Evolutionary conservation across 2,888 invertebrate genomes (phyloP).

Genomic region (Hemaris fuciformis): DNA sequence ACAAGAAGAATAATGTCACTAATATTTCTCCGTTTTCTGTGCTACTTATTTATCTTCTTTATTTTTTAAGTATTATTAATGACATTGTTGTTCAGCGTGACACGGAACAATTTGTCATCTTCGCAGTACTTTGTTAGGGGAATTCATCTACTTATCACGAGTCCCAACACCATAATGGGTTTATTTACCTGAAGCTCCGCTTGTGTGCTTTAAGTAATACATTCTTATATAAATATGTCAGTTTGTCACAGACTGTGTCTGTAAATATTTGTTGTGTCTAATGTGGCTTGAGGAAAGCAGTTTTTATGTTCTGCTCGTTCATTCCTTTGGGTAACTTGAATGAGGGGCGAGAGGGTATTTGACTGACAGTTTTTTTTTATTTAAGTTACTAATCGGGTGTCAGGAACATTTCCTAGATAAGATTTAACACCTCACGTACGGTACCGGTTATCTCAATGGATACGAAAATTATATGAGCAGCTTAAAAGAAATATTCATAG

Average conservation of each 20-base stretch:
- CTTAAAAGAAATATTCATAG: not conserved
- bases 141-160: not conserved
- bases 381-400: too few relatives aligned
- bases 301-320: not conserved
- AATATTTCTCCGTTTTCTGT: not conserved
- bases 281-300: not conserved
- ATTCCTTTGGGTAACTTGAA: not conserved
- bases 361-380: too few relatives aligned
- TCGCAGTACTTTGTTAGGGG: not conserved
- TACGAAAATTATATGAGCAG: too few relatives aligned
- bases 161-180: not conserved
- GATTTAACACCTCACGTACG: too few relatives aligned
- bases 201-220: not conserved
- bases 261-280: not conserved
- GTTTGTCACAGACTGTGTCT: not conserved
- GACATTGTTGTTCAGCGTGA: not conserved
- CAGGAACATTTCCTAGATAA: too few relatives aligned
- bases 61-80: constrained; percentile 8
- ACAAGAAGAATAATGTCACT: not conserved
- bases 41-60: not conserved
- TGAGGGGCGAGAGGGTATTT: too few relatives aligned
- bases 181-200: not conserved
- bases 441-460: too few relatives aligned
- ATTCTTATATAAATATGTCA: not conserved
- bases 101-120: constrained; percentile 1